phyloP scores from a whole-genome alignment of 1,140 invertebrate genomes.

The Drosophila auraria region DNA sequence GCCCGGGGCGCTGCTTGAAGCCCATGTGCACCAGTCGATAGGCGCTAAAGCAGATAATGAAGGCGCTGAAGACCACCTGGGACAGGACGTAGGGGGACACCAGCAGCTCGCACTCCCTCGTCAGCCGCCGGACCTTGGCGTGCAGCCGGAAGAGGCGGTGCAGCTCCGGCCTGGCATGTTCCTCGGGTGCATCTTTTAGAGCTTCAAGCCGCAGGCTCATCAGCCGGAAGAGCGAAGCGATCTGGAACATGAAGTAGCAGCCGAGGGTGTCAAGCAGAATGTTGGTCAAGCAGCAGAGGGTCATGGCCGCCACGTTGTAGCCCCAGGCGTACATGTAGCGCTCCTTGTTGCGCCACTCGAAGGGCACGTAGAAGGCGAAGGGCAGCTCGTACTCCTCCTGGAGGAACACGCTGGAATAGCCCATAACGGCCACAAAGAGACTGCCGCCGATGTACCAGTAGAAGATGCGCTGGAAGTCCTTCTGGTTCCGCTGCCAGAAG shows the following conservation, averaged over 20 bases:
- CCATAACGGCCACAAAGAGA: constrained; percentile 33
- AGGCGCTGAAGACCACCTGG: constrained; percentile 73
- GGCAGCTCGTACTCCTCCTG: constrained; percentile 62
- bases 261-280: constrained; percentile 61
- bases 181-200: constrained; percentile 34
- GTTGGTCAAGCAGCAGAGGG: constrained; percentile 64
- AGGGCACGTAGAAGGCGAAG: constrained; percentile 73
- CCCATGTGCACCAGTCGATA: constrained; percentile 70
- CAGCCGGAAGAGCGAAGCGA: constrained; percentile 58
- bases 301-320: constrained; percentile 70
- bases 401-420: constrained; percentile 56
- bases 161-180: constrained; percentile 38
- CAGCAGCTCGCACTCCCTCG: constrained; percentile 52
- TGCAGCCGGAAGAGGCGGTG: constrained; percentile 54
- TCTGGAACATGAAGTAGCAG: constrained; percentile 76
- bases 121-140: constrained; percentile 26
- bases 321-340: constrained; percentile 67
- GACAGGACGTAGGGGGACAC: constrained; percentile 67
- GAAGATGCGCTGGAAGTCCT: constrained; percentile 51
- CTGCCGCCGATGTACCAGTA: constrained; percentile 43
- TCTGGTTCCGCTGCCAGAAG: constrained; percentile 47
- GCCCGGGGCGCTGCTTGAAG: constrained; percentile 57
- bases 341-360: constrained; percentile 62
- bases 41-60: constrained; percentile 76
- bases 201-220: constrained; percentile 55